Percentiles rank a stretch among this genome's conserved stretches.
Conservation (phyloP, 1,140 invertebrate species). For the Kradibia gibbosae region DNA sequence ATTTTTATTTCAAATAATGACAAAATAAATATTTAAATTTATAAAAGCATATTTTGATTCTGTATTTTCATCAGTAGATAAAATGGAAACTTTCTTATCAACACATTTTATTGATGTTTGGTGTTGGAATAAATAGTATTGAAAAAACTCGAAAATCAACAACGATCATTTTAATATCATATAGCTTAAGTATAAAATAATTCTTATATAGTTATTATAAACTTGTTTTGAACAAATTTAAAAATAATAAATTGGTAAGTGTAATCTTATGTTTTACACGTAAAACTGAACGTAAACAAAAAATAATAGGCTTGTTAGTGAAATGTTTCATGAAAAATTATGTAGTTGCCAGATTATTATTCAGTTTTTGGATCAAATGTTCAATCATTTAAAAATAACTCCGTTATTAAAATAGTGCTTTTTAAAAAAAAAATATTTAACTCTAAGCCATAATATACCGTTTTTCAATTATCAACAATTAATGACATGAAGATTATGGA, state of each 20-base stretch:
- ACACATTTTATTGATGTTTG: not conserved
- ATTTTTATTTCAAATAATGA: too few species aligned
- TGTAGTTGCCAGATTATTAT: not conserved
- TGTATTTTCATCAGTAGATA: not conserved
- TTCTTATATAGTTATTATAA: not conserved
- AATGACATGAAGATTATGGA: not conserved
- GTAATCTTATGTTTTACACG: not conserved
- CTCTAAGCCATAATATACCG: not conserved
- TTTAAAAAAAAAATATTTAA: slow-evolving; percentile 33
- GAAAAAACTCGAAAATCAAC: not conserved
- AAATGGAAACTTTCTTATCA: not conserved
- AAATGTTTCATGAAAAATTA: slow-evolving; percentile 22
- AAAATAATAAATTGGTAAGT: too few species aligned
- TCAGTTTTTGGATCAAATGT: not conserved
- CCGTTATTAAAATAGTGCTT: slow-evolving; percentile 28
- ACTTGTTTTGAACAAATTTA: not conserved
- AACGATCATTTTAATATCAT: not conserved
- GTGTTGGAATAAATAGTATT: not conserved
- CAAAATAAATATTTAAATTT: too few species aligned
- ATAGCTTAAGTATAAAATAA: not conserved
- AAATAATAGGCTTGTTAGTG: slow-evolving; percentile 8
- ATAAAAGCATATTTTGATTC: not conserved
- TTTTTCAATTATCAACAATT: not conserved
- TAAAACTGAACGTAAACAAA: not conserved
- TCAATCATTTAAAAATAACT: not conserved